Evolutionary conservation across 1,140 invertebrate species (phyloP).

Genomic region (Colletes gigas): DNA sequence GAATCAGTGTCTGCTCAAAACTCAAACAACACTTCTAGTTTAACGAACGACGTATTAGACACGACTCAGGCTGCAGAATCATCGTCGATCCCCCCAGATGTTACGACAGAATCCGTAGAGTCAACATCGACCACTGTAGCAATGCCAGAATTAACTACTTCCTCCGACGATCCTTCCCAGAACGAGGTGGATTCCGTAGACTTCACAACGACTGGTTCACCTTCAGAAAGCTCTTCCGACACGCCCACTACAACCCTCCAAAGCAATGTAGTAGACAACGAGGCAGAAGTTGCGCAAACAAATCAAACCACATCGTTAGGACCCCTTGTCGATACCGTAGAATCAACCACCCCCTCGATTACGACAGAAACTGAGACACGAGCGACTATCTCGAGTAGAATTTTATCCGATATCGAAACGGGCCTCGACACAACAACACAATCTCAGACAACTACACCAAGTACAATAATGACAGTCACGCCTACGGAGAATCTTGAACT

Average conservation of each 20-base stretch:
- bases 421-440: slow-evolving; percentile 24
- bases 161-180: slow-evolving; percentile 10
- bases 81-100: background rate
- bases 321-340: background rate
- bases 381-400: background rate
- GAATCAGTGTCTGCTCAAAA: background rate
- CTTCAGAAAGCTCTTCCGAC: slow-evolving; percentile 12
- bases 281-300: slow-evolving; percentile 21
- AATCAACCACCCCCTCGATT: slow-evolving; percentile 6
- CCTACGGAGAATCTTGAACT: slow-evolving; percentile 40
- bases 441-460: slow-evolving; percentile 20
- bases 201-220: background rate
- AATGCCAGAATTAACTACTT: background rate
- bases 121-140: background rate
- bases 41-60: background rate
- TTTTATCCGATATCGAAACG: background rate
- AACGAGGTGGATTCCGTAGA: slow-evolving; percentile 31
- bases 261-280: background rate
- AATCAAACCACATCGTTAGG: slow-evolving; percentile 44
- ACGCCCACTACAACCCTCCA: background rate
- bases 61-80: background rate
- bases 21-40: background rate
- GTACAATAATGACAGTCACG: slow-evolving; percentile 39
- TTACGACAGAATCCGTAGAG: slow-evolving; percentile 20
- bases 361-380: slow-evolving; percentile 4